Evolutionary conservation across 2,113 vertebrate species (phyloP), one percentile per base, ranked within the genome.

Genomic region (Caranx melampygus): DNA sequence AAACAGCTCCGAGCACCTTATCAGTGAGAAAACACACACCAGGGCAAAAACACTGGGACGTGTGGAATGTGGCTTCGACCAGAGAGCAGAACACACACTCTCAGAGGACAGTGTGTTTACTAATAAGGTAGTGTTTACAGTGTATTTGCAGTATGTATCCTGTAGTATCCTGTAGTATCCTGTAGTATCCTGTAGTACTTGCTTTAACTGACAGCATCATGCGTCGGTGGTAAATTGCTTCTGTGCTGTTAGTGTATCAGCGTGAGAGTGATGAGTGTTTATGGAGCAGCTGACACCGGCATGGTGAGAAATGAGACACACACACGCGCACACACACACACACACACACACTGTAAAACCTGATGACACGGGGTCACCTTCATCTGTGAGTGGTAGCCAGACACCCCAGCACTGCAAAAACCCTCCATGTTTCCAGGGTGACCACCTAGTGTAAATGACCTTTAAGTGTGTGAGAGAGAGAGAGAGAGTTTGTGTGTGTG

Each of bases 291-390:
- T 68, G 69, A 52, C 66, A 63, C 45, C 44, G 16, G 10, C 6
- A 54, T 12, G 31, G 18, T 15, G 73, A 71, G 40, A 33, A 37
- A 57, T 5, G 16, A 8, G 31, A 47, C 45, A 65, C 49, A 44
- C 67, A 6, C 80, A 40, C 34, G 26, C 75, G 60, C 63, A 57
- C 54, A 66, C 73, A 72, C 54, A 70, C 81, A 82, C 88, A 77
- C 76, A 75, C 84, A 74, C 74, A 62, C 58, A 35, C 60, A 31
- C 15, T 0, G 57, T 7, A 31, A 68, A 49, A 82, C 52, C 0
- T 2, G 66, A 75, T 72, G 71, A 84, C 61, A 21, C 33, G 63
- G 34, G 71, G 85, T 92, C 85, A 90, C 90, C 90, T 92, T 89
- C 63, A 77, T 49, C n/a, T 31, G 21, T 61, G 62, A 63, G 21